Percentiles rank a stretch among this genome's conserved stretches.
Conservation (phyloP, 2,113 vertebrate genomes). For the Heptranchias perlo region DNA sequence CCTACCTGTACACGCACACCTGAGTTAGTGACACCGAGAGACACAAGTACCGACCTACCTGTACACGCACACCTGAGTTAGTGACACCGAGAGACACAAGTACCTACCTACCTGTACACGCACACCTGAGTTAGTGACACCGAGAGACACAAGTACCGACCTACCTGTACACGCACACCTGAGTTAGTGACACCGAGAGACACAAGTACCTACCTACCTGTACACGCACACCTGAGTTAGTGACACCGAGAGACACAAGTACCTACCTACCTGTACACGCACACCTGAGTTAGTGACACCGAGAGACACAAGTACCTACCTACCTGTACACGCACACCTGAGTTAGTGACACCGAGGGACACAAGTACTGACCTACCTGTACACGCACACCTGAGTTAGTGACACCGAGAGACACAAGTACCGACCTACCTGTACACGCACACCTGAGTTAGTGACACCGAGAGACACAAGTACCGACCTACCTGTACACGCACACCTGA, state of each 20-base stretch:
- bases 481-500: background rate
- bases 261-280: background rate
- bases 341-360: background rate
- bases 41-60: too few relatives aligned
- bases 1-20: too few relatives aligned
- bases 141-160: background rate
- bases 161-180: background rate
- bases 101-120: background rate
- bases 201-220: background rate
- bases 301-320: background rate
- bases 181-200: background rate
- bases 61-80: too few relatives aligned
- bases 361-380: background rate
- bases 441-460: too few relatives aligned
- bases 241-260: background rate
- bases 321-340: background rate
- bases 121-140: too few relatives aligned
- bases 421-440: background rate
- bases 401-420: background rate
- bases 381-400: background rate
- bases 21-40: too few relatives aligned
- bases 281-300: too few relatives aligned
- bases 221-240: conserved; percentile 20
- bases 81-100: too few relatives aligned
- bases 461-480: background rate